phyloP scores from a whole-genome alignment of 1,140 invertebrate species.

The Steinernema feltiae region DNA sequence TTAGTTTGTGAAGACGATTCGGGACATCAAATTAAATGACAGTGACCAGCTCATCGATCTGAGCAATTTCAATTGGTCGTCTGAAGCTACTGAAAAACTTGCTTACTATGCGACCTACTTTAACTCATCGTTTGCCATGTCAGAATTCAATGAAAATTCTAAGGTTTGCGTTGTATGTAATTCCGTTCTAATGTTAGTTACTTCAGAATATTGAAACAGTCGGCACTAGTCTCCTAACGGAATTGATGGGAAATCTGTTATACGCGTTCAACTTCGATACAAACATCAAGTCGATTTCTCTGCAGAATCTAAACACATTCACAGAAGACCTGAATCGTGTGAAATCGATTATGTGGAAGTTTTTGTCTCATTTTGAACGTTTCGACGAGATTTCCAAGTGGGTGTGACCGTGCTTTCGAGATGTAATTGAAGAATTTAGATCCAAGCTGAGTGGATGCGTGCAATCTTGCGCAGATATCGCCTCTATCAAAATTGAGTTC shows the following conservation, averaged over 20 bases:
- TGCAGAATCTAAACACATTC: not conserved
- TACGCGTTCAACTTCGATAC: slow-evolving; percentile 1
- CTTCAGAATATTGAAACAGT: not conserved
- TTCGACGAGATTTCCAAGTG: not conserved
- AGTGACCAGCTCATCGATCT: not conserved
- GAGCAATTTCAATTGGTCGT: not conserved
- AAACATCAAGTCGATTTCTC: not conserved
- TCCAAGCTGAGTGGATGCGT: not conserved
- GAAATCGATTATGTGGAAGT: not conserved
- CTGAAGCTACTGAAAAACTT: not conserved
- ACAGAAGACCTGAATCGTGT: not conserved
- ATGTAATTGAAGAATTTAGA: not conserved
- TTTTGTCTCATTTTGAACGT: not conserved
- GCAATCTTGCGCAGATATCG: not conserved
- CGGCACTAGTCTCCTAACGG: not conserved
- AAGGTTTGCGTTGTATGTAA: not conserved
- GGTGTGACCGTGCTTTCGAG: not conserved
- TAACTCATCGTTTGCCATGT: not conserved
- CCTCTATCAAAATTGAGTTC: not conserved
- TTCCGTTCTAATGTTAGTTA: not conserved
- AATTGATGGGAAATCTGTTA: not conserved
- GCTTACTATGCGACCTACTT: not conserved
- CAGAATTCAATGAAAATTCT: not conserved
- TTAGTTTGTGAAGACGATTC: not conserved
- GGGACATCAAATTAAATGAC: not conserved